Percentiles rank a stretch among this genome's conserved stretches.
phyloP scores from a whole-genome alignment of 2,113 vertebrate genomes.

The Ardeotis arabs region DNA sequence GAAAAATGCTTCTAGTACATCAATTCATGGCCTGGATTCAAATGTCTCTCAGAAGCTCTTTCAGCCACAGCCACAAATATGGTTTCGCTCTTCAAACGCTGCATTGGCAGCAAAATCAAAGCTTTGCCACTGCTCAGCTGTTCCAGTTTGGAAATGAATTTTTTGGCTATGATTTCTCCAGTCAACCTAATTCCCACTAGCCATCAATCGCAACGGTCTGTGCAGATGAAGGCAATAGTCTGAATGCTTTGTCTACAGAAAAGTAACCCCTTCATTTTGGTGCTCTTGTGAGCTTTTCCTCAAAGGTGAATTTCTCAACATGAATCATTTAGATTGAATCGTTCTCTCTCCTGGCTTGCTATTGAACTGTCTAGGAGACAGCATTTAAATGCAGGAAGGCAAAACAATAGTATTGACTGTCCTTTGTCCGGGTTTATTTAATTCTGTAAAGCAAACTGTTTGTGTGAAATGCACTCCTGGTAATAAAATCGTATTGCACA shows the following conservation, averaged over 20 bases:
- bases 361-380: slow-evolving; percentile 18
- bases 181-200: neutral
- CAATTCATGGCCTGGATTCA: neutral
- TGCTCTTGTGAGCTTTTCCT: neutral
- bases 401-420: slow-evolving; percentile 57
- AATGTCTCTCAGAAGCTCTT: slow-evolving; percentile 35
- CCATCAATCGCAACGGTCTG: neutral
- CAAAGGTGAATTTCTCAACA: neutral
- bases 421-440: slow-evolving; percentile 48
- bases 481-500: slow-evolving; percentile 51
- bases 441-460: slow-evolving; percentile 65
- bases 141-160: slow-evolving; percentile 7
- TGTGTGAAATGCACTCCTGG: slow-evolving; percentile 25
- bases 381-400: slow-evolving; percentile 55
- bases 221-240: neutral
- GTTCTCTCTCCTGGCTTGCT: neutral
- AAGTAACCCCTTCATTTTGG: neutral
- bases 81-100: slow-evolving; percentile 4
- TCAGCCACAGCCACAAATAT: slow-evolving; percentile 25
- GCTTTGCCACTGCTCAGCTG: neutral
- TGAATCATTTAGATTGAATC: neutral
- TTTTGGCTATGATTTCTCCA: slow-evolving; percentile 3
- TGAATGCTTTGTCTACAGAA: neutral
- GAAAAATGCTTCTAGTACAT: neutral
- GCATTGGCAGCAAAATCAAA: slow-evolving; percentile 54